A percentile compares a stretch with the other conserved stretches of the same genome.
Conservation (phyloP, 2,888 invertebrate species). For the Caenorhabditis auriculariae region DNA sequence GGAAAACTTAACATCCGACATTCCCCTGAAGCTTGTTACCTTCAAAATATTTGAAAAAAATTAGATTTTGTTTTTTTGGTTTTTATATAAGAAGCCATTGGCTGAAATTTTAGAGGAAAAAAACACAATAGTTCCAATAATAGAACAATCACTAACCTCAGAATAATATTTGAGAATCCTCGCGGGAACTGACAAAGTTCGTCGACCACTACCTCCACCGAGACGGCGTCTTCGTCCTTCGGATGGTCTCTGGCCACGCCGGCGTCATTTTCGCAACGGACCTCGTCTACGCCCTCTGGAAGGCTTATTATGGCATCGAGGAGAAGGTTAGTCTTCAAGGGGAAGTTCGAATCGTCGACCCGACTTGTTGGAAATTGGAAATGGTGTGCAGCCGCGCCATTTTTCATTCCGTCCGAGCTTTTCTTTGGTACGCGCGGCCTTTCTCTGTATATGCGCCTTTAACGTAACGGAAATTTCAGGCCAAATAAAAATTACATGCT, state of each 20-base stretch:
- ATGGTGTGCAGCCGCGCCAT: no score
- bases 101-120: neutral
- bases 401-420: no score
- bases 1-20: no score
- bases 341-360: neutral
- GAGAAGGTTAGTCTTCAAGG: constrained; percentile 12
- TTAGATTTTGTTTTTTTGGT: no score
- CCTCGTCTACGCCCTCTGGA: constrained; percentile 49
- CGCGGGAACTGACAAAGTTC: constrained; percentile 44
- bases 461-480: no score
- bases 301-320: constrained; percentile 33
- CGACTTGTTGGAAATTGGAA: no score
- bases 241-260: constrained; percentile 59
- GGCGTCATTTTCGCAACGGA: constrained; percentile 59
- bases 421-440: no score
- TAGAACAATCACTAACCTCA: neutral
- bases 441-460: no score
- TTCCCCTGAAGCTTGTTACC: no score
- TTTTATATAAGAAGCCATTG: no score
- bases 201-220: constrained; percentile 55
- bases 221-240: constrained; percentile 59
- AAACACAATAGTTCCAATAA: constrained; percentile 1
- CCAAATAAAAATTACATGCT: no score
- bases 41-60: no score
- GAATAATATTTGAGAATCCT: constrained; percentile 17